Percentiles rank a stretch among this genome's conserved stretches.
Conservation (phyloP, 2,797 vertebrate species). For the Denticeps clupeoides region DNA sequence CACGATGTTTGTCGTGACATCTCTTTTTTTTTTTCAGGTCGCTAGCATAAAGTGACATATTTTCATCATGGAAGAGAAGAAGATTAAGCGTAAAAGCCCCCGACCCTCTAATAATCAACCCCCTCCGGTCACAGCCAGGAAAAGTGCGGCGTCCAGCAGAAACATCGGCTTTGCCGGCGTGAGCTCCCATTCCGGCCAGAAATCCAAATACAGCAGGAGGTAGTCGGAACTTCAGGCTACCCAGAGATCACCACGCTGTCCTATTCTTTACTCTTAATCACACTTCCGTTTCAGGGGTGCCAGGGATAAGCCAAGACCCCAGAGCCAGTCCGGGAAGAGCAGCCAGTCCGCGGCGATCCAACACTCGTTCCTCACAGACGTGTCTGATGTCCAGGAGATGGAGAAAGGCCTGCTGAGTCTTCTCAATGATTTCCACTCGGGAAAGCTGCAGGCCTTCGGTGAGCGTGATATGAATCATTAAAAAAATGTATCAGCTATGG, state of each 20-base stretch:
- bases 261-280: no score
- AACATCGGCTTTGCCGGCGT: conserved; percentile 64
- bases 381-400: conserved; percentile 97
- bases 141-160: conserved; percentile 61
- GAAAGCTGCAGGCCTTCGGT: conserved; percentile 90
- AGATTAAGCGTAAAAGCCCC: conserved; percentile 80
- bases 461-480: not conserved
- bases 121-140: conserved; percentile 63
- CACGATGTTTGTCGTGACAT: not conserved
- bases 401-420: conserved; percentile 90
- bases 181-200: conserved; percentile 67
- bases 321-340: conserved; percentile 56
- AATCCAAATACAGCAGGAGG: conserved; percentile 74
- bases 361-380: conserved; percentile 93
- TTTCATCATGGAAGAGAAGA: conserved; percentile 79
- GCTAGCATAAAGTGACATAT: not conserved
- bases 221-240: no score
- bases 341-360: conserved; percentile 69
- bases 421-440: conserved; percentile 94
- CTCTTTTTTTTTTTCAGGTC: not conserved
- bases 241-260: not conserved
- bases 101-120: conserved; percentile 66
- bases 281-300: conserved; percentile 47
- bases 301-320: conserved; percentile 73
- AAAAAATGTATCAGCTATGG: not conserved